A percentile compares a stretch with the other conserved stretches of the same genome.
Conservation (phyloP, 92 coral and sea anemone genomes). For the Epizoanthus illoricatus region DNA sequence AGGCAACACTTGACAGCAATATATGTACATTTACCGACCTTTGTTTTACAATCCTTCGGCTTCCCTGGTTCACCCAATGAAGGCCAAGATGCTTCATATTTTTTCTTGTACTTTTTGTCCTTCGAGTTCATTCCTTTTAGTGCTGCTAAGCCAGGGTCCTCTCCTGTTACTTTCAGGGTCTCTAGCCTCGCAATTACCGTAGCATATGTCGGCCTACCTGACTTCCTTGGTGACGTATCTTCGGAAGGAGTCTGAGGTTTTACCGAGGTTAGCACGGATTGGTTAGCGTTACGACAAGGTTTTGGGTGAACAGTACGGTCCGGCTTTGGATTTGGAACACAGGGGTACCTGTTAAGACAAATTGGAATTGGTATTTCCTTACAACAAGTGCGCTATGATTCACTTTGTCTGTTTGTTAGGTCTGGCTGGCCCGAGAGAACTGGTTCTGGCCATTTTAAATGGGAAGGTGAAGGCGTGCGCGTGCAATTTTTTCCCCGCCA, state of each 20-base stretch:
- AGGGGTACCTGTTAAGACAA: background rate
- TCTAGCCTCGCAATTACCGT: slow-evolving; percentile 1
- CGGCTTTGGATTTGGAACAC: background rate
- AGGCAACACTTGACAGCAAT: background rate
- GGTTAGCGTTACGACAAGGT: background rate
- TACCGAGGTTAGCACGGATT: background rate
- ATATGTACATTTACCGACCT: background rate
- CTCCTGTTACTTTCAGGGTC: background rate
- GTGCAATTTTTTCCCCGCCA: no score
- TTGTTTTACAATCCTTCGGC: background rate
- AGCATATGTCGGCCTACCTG: background rate
- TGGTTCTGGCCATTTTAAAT: no score
- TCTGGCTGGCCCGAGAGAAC: no score
- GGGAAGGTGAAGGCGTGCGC: no score
- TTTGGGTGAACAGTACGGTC: background rate
- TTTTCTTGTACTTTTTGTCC: background rate
- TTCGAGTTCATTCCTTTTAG: slow-evolving; percentile 20
- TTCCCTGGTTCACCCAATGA: slow-evolving; percentile 28
- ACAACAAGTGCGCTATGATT: no score
- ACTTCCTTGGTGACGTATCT: background rate
- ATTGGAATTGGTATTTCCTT: background rate
- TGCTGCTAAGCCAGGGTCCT: slow-evolving; percentile 4
- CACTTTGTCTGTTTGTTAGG: no score
- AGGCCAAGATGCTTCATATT: slow-evolving; percentile 50
- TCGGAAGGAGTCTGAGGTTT: background rate